phyloP scores from a whole-genome alignment of 2,797 vertebrate species.

The Melanotaenia pygmaea region DNA sequence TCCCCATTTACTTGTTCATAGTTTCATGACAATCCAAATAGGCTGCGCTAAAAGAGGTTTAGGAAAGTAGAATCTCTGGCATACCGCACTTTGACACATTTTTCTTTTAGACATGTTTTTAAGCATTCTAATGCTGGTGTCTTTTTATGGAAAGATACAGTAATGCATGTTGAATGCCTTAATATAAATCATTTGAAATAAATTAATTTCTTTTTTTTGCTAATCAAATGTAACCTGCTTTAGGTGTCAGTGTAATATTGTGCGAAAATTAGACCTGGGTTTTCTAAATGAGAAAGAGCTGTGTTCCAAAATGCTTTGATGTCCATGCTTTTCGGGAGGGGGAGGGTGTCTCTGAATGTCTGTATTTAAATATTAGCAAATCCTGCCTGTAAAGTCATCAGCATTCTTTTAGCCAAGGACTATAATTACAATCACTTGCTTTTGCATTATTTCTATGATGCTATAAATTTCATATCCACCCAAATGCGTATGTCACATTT shows the following conservation, averaged over 20 bases:
- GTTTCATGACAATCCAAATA: conserved; percentile 85
- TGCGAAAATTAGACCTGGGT: conserved; percentile 58
- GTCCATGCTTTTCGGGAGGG: conserved; percentile 11
- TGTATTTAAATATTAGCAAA: conserved; percentile 32
- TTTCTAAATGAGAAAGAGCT: conserved; percentile 57
- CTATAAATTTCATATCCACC: conserved; percentile 52
- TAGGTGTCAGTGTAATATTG: conserved; percentile 71
- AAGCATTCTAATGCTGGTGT: conserved; percentile 81
- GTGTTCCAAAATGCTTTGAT: conserved; percentile 70
- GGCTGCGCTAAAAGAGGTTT: conserved; percentile 71
- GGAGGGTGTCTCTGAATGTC: conserved; percentile 35
- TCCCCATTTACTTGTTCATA: conserved; percentile 67
- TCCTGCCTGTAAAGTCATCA: conserved; percentile 48
- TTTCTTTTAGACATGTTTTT: conserved; percentile 82
- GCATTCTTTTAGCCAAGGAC: conserved; percentile 59
- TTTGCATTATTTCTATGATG: conserved; percentile 32
- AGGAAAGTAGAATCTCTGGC: conserved; percentile 78
- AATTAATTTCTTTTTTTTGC: conserved; percentile 47
- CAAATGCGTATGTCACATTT: conserved; percentile 45
- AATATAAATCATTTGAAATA: conserved; percentile 72
- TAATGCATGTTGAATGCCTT: conserved; percentile 80
- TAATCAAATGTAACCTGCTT: conserved; percentile 67
- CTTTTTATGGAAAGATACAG: conserved; percentile 75
- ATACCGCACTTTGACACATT: conserved; percentile 86
- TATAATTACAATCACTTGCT: conserved; percentile 35